Evolutionary conservation across 2,888 invertebrate genomes (phyloP).

Genomic region (Macrosoma leucophasiata): DNA sequence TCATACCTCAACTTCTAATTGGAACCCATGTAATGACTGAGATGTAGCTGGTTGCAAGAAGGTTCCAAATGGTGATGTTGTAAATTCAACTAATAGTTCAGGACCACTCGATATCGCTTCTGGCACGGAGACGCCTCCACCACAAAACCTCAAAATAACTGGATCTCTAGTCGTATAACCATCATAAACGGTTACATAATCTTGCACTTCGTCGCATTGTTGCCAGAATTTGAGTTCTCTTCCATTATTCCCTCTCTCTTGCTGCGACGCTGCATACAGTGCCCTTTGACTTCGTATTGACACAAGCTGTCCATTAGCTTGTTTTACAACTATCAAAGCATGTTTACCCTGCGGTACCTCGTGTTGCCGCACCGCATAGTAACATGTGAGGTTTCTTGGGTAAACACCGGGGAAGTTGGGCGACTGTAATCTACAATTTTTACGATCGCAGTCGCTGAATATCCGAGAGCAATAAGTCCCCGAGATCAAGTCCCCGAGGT

Average conservation of each 20-base stretch:
- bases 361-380: slow-evolving; percentile 92
- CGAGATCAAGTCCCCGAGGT: slow-evolving; percentile 90
- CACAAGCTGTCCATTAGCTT: slow-evolving; percentile 89
- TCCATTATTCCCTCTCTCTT: slow-evolving; percentile 75
- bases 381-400: slow-evolving; percentile 95
- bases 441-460: slow-evolving; percentile 94
- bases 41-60: slow-evolving; percentile 87
- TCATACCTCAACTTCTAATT: slow-evolving; percentile 84
- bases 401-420: slow-evolving; percentile 96
- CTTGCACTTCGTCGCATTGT: slow-evolving; percentile 90
- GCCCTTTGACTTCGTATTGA: slow-evolving; percentile 87
- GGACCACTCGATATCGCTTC: slow-evolving; percentile 91
- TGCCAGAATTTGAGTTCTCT: slow-evolving; percentile 83
- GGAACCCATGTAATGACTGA: slow-evolving; percentile 90
- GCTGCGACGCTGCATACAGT: slow-evolving; percentile 74
- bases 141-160: slow-evolving; percentile 91
- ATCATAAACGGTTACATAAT: slow-evolving; percentile 92
- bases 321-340: slow-evolving; percentile 89
- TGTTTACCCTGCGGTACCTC: slow-evolving; percentile 91
- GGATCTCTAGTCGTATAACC: slow-evolving; percentile 92
- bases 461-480: slow-evolving; percentile 95
- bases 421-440: slow-evolving; percentile 91
- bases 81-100: slow-evolving; percentile 91
- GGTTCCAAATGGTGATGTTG: slow-evolving; percentile 92
- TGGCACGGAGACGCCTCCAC: slow-evolving; percentile 90